Conservation (phyloP, 2,113 vertebrate species). For the Apodemus sylvaticus region DNA sequence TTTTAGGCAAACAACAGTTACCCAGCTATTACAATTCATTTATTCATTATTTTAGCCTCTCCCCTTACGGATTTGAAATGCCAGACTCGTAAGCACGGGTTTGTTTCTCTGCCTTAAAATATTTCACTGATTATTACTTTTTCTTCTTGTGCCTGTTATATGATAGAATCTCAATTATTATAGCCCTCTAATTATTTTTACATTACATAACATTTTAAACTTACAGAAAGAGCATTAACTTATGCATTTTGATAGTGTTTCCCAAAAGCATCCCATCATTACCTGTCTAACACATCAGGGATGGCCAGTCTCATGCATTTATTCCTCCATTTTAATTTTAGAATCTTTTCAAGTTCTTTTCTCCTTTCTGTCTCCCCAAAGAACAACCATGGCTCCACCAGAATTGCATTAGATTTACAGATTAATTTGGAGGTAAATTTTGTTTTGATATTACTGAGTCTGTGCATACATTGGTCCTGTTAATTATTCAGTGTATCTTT, state of each 20-base stretch:
- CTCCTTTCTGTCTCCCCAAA: neutral
- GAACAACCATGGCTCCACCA: neutral
- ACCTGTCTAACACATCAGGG: constrained; percentile 21
- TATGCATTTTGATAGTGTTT: constrained; percentile 58
- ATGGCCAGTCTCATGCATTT: constrained; percentile 21
- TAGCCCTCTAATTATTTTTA: constrained; percentile 47
- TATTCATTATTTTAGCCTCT: constrained; percentile 52
- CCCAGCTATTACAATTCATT: constrained; percentile 34
- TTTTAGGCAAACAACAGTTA: constrained; percentile 41
- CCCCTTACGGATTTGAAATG: constrained; percentile 30
- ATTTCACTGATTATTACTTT: constrained; percentile 49
- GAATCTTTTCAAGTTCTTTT: neutral
- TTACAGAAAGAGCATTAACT: constrained; percentile 48
- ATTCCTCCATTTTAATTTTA: constrained; percentile 36
- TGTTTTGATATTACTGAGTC: neutral
- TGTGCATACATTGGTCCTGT: neutral
- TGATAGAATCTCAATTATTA: constrained; percentile 41
- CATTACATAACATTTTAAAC: constrained; percentile 55
- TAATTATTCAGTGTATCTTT: constrained; percentile 32
- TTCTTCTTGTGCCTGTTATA: constrained; percentile 19
- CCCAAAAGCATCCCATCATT: neutral
- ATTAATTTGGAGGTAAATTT: constrained; percentile 47
- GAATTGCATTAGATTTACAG: constrained; percentile 47
- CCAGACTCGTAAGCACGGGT: constrained; percentile 17
- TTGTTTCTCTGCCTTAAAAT: constrained; percentile 54